These are phyloP conservation scores for Calosoma granatense DNA, from an alignment of 1,140 invertebrate species.

Conservation along the genomic window DNA sequence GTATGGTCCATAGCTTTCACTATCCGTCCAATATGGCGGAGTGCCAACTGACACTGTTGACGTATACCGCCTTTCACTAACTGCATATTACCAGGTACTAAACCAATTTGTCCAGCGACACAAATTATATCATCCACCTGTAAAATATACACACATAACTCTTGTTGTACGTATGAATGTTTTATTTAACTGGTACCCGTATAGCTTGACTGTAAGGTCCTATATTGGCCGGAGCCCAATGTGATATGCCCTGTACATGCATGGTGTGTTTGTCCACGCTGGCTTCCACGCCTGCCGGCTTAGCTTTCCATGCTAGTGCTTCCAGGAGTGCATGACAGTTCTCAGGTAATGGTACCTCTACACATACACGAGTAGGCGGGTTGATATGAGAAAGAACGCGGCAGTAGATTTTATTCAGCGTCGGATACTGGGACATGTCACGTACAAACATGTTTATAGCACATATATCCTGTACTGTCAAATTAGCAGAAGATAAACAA, in stretches of 20 bases:
- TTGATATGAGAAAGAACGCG: constrained; percentile 65
- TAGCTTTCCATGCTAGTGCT: constrained; percentile 53
- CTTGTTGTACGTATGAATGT: background rate
- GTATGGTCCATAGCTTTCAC: constrained; percentile 67
- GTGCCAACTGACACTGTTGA: constrained; percentile 66
- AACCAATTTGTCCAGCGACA: constrained; percentile 83
- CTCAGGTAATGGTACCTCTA: constrained; percentile 63
- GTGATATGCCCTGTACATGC: constrained; percentile 90
- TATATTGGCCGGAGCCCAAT: constrained; percentile 94
- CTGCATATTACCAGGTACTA: constrained; percentile 76
- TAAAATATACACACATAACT: constrained; percentile 12
- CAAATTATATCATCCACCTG: constrained; percentile 72
- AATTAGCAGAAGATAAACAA: constrained; percentile 44
- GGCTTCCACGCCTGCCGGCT: constrained; percentile 17
- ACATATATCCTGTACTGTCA: constrained; percentile 58
- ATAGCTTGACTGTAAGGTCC: constrained; percentile 91
- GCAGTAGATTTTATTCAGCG: constrained; percentile 68
- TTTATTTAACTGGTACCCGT: constrained; percentile 44
- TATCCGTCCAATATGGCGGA: constrained; percentile 72
- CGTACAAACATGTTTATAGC: constrained; percentile 72
- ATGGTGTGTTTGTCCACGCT: constrained; percentile 52
- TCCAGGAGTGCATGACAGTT: constrained; percentile 68
- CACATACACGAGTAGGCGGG: constrained; percentile 80
- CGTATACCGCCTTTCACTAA: constrained; percentile 58
- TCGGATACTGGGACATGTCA: constrained; percentile 67